phyloP scores from a whole-genome alignment of 1,140 invertebrate species.

The Drosophila truncata region DNA sequence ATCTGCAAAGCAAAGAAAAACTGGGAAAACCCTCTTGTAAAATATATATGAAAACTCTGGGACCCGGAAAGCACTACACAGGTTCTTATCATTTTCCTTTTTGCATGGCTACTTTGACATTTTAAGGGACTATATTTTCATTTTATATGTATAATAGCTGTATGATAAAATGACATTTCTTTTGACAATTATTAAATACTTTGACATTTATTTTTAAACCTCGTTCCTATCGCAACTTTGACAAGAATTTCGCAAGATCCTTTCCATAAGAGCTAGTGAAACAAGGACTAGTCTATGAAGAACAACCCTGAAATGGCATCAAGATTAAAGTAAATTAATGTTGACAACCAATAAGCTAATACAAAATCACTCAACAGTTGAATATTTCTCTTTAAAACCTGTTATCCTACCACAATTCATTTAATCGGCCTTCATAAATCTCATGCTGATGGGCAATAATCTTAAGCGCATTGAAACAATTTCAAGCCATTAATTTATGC shows the following conservation, averaged over 20 bases:
- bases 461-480: conserved; percentile 66
- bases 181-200: too few species aligned
- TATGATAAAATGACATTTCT: too few species aligned
- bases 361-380: neutral
- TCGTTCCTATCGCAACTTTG: neutral
- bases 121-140: too few species aligned
- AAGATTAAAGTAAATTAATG: neutral
- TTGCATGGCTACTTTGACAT: too few species aligned
- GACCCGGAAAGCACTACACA: too few species aligned
- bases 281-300: neutral
- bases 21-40: too few species aligned
- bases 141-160: too few species aligned
- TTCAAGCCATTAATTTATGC: conserved; percentile 77
- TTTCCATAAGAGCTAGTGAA: neutral
- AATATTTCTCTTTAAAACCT: neutral
- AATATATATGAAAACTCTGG: too few species aligned
- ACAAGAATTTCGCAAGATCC: neutral
- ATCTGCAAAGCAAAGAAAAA: neutral
- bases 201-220: too few species aligned
- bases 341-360: neutral
- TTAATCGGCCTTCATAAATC: conserved; percentile 9
- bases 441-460: conserved; percentile 20
- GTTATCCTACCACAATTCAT: neutral
- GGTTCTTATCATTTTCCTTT: too few species aligned
- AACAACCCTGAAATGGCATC: neutral